phyloP scores from a whole-genome alignment of 1,140 invertebrate genomes.

The Cydia fagiglandana region DNA sequence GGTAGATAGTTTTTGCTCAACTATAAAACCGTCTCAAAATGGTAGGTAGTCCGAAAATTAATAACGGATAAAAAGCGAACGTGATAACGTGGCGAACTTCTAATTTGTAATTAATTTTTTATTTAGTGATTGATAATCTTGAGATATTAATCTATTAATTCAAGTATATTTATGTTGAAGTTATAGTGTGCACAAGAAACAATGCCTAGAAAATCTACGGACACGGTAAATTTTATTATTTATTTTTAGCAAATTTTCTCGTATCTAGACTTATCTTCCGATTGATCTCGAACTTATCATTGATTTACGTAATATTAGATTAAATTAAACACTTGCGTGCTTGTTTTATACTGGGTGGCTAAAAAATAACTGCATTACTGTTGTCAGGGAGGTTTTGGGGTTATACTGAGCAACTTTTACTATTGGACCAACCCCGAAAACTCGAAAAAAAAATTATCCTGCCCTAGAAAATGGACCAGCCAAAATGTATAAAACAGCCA shows the following conservation, averaged over 20 bases:
- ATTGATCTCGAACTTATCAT: neutral
- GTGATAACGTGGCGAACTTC: neutral
- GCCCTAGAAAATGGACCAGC: no score
- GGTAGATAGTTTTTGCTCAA: neutral
- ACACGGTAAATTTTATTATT: neutral
- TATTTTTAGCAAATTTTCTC: neutral
- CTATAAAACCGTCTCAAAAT: neutral
- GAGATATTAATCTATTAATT: neutral
- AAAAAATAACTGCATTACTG: no score
- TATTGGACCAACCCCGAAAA: no score
- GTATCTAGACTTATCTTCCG: neutral
- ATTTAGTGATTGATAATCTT: neutral
- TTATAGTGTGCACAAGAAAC: neutral
- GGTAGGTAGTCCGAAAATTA: neutral
- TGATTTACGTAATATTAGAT: no score
- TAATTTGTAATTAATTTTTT: neutral
- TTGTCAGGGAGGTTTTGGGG: no score
- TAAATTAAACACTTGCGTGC: no score
- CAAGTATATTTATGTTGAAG: neutral
- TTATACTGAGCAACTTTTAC: no score
- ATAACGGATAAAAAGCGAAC: slow-evolving; percentile 4
- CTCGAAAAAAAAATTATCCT: no score
- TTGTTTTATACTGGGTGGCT: no score
- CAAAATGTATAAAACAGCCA: no score
- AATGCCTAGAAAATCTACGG: neutral